These are phyloP conservation scores for Ormyrus thymus DNA, from an alignment of 2,888 invertebrate genomes.

Conservation along the genomic window DNA sequence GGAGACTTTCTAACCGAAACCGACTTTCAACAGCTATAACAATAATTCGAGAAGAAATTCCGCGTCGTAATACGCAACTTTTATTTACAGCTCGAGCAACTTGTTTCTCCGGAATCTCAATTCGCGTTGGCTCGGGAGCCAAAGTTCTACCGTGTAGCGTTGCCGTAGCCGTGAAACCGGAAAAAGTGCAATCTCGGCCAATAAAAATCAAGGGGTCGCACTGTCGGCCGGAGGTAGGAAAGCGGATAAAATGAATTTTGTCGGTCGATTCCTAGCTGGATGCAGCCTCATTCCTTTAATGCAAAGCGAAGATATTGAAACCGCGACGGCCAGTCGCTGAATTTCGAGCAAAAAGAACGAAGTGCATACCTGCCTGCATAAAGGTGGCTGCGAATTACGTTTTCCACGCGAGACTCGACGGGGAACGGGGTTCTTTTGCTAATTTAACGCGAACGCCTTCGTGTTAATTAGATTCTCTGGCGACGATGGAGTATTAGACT, in stretches of 20 bases:
- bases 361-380: not conserved
- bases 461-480: constrained; percentile 36
- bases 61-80: too few species aligned
- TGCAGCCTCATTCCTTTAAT: constrained; percentile 29
- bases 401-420: not conserved
- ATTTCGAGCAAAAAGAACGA: too few species aligned
- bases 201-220: constrained; percentile 23
- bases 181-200: constrained; percentile 24
- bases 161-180: not conserved
- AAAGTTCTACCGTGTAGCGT: not conserved
- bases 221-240: too few species aligned
- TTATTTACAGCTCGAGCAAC: too few species aligned
- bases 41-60: too few species aligned
- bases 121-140: too few species aligned
- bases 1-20: too few species aligned
- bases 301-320: constrained; percentile 43
- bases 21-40: too few species aligned
- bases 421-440: constrained; percentile 32
- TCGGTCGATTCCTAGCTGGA: not conserved
- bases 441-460: constrained; percentile 19
- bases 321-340: not conserved
- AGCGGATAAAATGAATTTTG: constrained; percentile 36
- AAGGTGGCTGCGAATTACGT: constrained; percentile 12
- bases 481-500: not conserved
- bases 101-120: too few species aligned